Evolutionary conservation across 2,113 vertebrate species (phyloP), one percentile per base, ranked within the genome.

Genomic region (Xenopus laevis): DNA sequence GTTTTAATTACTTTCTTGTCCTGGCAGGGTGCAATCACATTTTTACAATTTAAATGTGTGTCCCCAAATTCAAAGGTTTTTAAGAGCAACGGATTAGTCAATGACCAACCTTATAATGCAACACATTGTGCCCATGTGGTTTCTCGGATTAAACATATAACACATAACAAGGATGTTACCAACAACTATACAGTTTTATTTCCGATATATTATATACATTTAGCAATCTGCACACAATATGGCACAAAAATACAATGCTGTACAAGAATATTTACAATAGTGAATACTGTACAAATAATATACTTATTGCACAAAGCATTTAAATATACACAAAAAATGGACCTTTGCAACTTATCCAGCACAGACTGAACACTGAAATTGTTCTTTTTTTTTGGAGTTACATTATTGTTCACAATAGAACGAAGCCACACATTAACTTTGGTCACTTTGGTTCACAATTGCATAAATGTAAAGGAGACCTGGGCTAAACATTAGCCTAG

Each of bases 401-500:
- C 73, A 68, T 53, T 65, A 76, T 52, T 16, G 59, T 76, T 68
- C 65, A 76, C 74, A 45, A 40, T 16, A 55, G 15, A 50, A n/a
- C 53, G 27, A 75, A 75, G 73, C 72, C 57, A 75, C 73, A 63
- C 40, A 68, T 52, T 69, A 62, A 76, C 73, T 76, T 76, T 76
- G 23, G 23, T 27, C 23, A 27, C 23, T 27, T 27, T 27, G 4
- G 59, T 68, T 76, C 20, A 60, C 58, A 69, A 57, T 40, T 33
- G 30, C 61, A 23, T 62, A 23, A 53, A 21, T 57, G 20, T 62
- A 69, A 75, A 76, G 45, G 58, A 70, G 45, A 44, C 30, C 66
- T 30, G 67, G 59, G 50, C 46, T 76, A 76, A 70, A 57, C 23
- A 69, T 76, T 57, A 64, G 61, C 52, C 65, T 18, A 62, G 23